phyloP scores from a whole-genome alignment of 2,888 invertebrate species.

The Myopa testacea region DNA sequence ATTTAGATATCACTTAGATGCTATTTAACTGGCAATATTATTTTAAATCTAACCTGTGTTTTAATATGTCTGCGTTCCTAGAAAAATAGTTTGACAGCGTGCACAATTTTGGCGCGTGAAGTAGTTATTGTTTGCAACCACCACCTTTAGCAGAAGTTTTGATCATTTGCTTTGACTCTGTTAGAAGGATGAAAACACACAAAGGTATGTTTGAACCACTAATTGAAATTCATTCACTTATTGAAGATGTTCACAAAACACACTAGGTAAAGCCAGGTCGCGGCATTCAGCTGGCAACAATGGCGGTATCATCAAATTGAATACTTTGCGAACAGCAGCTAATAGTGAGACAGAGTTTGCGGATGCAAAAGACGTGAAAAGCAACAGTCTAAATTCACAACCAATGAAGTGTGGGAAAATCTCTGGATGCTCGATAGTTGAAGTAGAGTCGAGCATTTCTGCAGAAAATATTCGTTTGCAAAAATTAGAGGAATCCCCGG shows the following conservation, averaged over 20 bases:
- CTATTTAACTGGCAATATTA: not conserved
- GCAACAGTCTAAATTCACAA: not conserved
- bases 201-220: not conserved
- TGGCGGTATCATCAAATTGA: not conserved
- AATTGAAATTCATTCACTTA: not conserved
- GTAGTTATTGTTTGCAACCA: not conserved
- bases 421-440: not conserved
- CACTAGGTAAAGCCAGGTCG: not conserved
- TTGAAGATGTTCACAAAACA: not conserved
- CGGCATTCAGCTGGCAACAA: slow-evolving; percentile 9
- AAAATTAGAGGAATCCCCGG: not conserved
- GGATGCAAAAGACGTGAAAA: slow-evolving; percentile 3
- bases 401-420: not conserved
- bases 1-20: not conserved
- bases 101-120: slow-evolving; percentile 29
- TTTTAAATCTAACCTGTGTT: not conserved
- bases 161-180: not conserved
- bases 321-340: not conserved
- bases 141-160: not conserved
- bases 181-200: slow-evolving; percentile 13
- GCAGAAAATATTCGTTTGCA: not conserved
- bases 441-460: not conserved
- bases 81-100: slow-evolving; percentile 22
- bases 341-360: not conserved
- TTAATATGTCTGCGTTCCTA: not conserved